Evolutionary conservation across 2,888 invertebrate genomes (phyloP).

Genomic region (Siphonodentalium dalli): DNA sequence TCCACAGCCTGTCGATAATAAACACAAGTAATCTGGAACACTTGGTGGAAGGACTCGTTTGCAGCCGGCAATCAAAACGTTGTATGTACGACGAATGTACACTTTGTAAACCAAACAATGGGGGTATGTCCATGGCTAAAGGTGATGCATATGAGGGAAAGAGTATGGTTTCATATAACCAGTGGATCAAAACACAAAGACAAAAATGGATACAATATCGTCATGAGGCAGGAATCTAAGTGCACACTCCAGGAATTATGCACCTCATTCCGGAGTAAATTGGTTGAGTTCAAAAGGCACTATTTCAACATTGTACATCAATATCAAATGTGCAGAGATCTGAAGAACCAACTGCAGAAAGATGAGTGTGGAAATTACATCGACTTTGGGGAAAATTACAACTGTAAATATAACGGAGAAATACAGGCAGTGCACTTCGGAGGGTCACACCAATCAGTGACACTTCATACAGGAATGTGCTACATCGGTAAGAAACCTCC

Average conservation of each 20-base stretch:
- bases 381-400: slow-evolving; percentile 63
- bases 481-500: too few relatives aligned
- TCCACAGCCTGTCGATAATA: slow-evolving; percentile 7
- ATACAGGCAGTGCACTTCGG: slow-evolving; percentile 58
- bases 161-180: slow-evolving; percentile 25
- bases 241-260: background rate
- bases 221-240: too few relatives aligned
- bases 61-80: background rate
- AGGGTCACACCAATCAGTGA: slow-evolving; percentile 46
- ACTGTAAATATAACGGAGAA: slow-evolving; percentile 52
- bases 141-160: background rate
- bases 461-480: slow-evolving; percentile 61
- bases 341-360: slow-evolving; percentile 29
- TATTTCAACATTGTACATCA: slow-evolving; percentile 31
- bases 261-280: slow-evolving; percentile 9
- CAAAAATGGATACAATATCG: too few relatives aligned
- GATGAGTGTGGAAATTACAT: slow-evolving; percentile 41
- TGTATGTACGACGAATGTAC: slow-evolving; percentile 26
- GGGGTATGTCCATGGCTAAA: background rate
- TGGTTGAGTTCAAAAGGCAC: slow-evolving; percentile 12
- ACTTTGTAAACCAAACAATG: slow-evolving; percentile 3
- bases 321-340: slow-evolving; percentile 14
- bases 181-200: too few relatives aligned
- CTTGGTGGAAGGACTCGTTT: slow-evolving; percentile 4
- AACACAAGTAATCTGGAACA: slow-evolving; percentile 4